Conservation (phyloP, 2,113 vertebrate species). For the Corvus hawaiiensis region DNA sequence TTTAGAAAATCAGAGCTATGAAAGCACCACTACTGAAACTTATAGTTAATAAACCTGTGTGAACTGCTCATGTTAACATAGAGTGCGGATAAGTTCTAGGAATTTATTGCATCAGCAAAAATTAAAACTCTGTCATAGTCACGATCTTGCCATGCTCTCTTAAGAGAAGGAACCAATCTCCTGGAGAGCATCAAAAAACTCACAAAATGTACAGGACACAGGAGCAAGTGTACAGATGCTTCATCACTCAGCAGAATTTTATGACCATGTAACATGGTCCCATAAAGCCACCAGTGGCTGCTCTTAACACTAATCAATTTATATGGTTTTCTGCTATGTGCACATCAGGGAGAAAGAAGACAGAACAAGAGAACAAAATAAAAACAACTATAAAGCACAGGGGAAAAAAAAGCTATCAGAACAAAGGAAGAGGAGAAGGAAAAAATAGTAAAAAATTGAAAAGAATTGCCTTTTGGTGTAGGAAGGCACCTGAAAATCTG, state of each 20-base stretch:
- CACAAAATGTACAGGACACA: not conserved
- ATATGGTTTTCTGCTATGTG: not conserved
- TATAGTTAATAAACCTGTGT: not conserved
- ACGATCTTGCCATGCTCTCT: not conserved
- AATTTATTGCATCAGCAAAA: not conserved
- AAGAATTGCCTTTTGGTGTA: not conserved
- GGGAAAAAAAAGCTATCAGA: not conserved
- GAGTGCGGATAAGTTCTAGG: not conserved
- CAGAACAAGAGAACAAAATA: not conserved
- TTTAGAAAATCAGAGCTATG: not conserved
- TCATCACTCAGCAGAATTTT: slow-evolving; percentile 9
- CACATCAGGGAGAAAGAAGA: not conserved
- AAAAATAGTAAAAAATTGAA: not conserved
- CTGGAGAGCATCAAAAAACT: not conserved
- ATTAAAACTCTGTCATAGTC: not conserved
- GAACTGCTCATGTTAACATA: not conserved
- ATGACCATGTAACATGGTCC: not conserved
- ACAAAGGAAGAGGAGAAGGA: not conserved
- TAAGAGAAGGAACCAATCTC: not conserved
- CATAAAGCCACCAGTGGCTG: not conserved
- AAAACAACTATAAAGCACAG: not conserved
- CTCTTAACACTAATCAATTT: not conserved
- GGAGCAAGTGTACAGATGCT: not conserved
- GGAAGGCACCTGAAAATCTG: not conserved
- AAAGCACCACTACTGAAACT: not conserved